A percentile compares a stretch with the other conserved stretches of the same genome.
These are phyloP conservation scores for Chrysolina haemoptera DNA, from an alignment of 2,888 invertebrate genomes.

Conservation along the genomic window DNA sequence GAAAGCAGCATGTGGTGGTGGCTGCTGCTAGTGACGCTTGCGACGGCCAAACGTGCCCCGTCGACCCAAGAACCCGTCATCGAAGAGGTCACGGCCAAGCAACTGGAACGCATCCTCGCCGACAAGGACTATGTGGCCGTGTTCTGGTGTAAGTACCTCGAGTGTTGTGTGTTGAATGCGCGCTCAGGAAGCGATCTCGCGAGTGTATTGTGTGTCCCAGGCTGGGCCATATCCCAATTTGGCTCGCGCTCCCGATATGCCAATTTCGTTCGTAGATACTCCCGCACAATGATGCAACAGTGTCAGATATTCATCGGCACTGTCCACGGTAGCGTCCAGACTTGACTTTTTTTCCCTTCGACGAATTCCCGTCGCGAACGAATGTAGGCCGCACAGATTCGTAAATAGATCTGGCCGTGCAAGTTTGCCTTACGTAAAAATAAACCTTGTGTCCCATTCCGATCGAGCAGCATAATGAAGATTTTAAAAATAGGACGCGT, in stretches of 20 bases:
- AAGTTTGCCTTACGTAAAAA: constrained; percentile 47
- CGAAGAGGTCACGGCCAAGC: constrained; percentile 94
- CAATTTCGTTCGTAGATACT: constrained; percentile 20
- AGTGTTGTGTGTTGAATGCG: constrained; percentile 35
- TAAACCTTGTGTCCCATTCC: constrained; percentile 48
- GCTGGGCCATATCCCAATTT: constrained; percentile 66
- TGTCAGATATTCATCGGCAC: constrained; percentile 4
- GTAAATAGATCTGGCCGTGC: constrained; percentile 34
- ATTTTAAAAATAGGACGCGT: constrained; percentile 57
- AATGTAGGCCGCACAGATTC: constrained; percentile 39
- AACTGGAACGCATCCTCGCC: constrained; percentile 89
- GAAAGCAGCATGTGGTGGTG: constrained; percentile 70
- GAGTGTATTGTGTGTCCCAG: constrained; percentile 48
- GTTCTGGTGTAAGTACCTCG: constrained; percentile 91
- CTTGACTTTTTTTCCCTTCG: neutral
- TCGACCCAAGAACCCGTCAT: constrained; percentile 80
- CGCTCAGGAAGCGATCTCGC: constrained; percentile 30
- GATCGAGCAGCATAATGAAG: constrained; percentile 55
- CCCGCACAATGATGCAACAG: constrained; percentile 38
- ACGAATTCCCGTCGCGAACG: neutral
- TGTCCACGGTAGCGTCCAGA: constrained; percentile 4
- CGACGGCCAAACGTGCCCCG: constrained; percentile 68
- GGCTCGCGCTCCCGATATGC: constrained; percentile 59
- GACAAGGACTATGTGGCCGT: constrained; percentile 96
- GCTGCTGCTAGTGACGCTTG: constrained; percentile 74